These are phyloP conservation scores for Dinothrombium tinctorium DNA, from an alignment of 1,140 invertebrate genomes.

Conservation along the genomic window DNA sequence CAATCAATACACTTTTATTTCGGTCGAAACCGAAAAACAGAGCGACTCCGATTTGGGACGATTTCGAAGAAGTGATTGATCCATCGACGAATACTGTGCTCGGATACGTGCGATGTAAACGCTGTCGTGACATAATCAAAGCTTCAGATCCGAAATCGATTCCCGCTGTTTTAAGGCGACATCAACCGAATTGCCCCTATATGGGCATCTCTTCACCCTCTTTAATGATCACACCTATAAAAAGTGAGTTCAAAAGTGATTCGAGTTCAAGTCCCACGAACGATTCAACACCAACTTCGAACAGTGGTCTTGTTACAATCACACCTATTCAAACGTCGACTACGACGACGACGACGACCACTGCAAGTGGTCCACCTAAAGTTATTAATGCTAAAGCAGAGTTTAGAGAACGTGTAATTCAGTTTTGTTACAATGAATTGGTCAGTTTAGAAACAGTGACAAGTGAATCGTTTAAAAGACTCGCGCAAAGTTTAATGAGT, in stretches of 20 bases:
- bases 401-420: slow-evolving; percentile 4
- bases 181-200: not conserved
- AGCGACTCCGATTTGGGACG: slow-evolving; percentile 1
- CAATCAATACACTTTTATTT: not conserved
- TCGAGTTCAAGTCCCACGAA: not conserved
- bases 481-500: slow-evolving; percentile 4
- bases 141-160: not conserved
- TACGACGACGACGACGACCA: not conserved
- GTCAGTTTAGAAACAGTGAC: slow-evolving; percentile 3
- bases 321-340: not conserved
- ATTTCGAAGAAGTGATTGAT: slow-evolving; percentile 1
- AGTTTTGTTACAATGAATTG: slow-evolving; percentile 10
- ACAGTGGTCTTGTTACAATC: not conserved
- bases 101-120: not conserved
- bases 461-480: slow-evolving; percentile 6
- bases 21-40: not conserved
- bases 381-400: slow-evolving; percentile 5
- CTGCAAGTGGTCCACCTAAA: not conserved
- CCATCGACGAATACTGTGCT: not conserved
- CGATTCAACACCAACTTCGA: not conserved
- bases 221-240: not conserved
- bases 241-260: not conserved
- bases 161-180: not conserved
- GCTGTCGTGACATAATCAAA: not conserved
- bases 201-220: not conserved